Conservation (phyloP, 2,888 invertebrate species). For the Amaurobius ferox region DNA sequence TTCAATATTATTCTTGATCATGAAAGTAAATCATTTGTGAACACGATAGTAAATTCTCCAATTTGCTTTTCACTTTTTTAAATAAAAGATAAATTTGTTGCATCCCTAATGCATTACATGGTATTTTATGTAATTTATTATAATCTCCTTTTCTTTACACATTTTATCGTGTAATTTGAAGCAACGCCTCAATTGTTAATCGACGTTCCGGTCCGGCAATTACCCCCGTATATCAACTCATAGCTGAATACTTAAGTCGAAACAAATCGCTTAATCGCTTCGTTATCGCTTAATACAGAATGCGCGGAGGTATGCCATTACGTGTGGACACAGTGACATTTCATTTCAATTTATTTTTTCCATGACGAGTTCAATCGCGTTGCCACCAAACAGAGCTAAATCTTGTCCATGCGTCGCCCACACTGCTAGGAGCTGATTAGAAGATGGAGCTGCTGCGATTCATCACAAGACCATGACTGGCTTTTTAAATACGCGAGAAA, state of each 20-base stretch:
- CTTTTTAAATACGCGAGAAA: background rate
- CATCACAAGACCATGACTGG: background rate
- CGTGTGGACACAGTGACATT: background rate
- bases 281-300: conserved; percentile 1
- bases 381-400: background rate
- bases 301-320: background rate
- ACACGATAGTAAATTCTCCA: too few species aligned
- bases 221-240: background rate
- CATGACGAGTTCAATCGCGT: background rate
- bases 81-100: too few species aligned
- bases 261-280: background rate
- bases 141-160: background rate
- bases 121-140: background rate
- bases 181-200: background rate
- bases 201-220: background rate
- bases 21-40: too few species aligned
- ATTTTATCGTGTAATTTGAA: background rate
- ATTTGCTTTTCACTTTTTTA: too few species aligned
- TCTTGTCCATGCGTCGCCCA: conserved; percentile 1
- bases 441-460: background rate
- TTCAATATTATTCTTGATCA: too few species aligned
- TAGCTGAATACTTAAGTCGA: background rate
- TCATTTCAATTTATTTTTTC: background rate
- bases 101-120: background rate
- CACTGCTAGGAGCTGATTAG: background rate